A percentile compares a stretch with the other conserved stretches of the same genome.
Conservation (phyloP, 2,797 vertebrate species). For the Cuniculus paca region DNA sequence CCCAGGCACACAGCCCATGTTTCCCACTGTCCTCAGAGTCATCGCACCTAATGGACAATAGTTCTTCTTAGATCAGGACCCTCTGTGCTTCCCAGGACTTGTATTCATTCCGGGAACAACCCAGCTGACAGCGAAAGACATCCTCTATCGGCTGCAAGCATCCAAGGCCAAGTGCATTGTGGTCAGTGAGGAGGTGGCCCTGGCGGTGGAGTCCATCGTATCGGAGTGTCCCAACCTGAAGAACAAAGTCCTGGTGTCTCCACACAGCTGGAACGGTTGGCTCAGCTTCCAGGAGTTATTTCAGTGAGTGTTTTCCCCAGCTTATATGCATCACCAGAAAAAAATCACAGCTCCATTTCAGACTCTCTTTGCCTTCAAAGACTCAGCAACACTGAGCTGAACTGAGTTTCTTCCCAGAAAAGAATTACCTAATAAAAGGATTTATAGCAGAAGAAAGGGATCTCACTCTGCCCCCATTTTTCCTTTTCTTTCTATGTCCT, state of each 20-base stretch:
- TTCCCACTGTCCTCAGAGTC: background rate
- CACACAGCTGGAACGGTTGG: conserved; percentile 85
- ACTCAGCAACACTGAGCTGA: background rate
- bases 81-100: conserved; percentile 81
- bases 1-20: background rate
- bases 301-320: conserved; percentile 74
- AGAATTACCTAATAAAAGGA: background rate
- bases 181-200: conserved; percentile 86
- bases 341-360: background rate
- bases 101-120: conserved; percentile 89
- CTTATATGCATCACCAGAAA: background rate
- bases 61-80: background rate
- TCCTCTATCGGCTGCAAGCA: conserved; percentile 87
- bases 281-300: conserved; percentile 86
- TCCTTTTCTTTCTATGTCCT: background rate
- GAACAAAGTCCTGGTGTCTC: conserved; percentile 88
- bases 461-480: background rate
- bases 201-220: conserved; percentile 86
- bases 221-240: conserved; percentile 86
- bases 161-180: conserved; percentile 90
- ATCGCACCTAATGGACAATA: background rate
- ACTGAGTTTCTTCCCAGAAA: background rate
- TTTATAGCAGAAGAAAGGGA: background rate
- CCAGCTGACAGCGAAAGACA: conserved; percentile 90
- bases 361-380: background rate